Evolutionary conservation across 2,797 vertebrate genomes (phyloP), one percentile per base, ranked within the genome.

Genomic region (Triplophysa bombifrons): DNA sequence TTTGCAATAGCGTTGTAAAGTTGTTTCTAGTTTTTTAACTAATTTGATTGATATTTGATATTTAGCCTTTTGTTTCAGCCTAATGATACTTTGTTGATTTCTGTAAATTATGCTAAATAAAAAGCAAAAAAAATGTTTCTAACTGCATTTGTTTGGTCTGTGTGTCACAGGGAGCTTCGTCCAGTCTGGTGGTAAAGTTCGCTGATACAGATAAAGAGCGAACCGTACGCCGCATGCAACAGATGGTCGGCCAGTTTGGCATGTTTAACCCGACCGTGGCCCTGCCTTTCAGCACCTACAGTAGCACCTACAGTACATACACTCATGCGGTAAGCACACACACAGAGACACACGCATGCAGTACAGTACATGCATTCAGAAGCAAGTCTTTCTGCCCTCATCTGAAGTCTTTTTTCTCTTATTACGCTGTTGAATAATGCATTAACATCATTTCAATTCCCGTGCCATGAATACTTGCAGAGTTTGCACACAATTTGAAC

Each of bases 181-280:
- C 95, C 88, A 96, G 95, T 91, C 90, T 96, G 86, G 95, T 96
- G 90, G 95, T 96, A 85, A 96, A 96, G 89, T 96, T 96, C 66
- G 95, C 95, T 0, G 94, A 95, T 90, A 96, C 94, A 0, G 95
- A 96, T 83, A 86, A 86, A 71, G 85, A 86, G 81, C 72, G 95
- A 82, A 95, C 95, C 1, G 88, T 95, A 12, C 92, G 95, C 4
- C 93, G 95, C 48, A 95, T 96, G 95, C 95, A 96, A 85, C 95
- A 96, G 92, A 96, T 96, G 95, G 95, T 96, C 81, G 95, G 95
- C 74, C 95, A 96, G 91, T 93, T 96, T 87, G 94, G 95, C 79
- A 94, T 96, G 88, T 92, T 96, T 88, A 94, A 94, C 53, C 94
- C 95, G 0, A 93, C 94, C 72, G 92, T 95, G 82, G 89, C 95